A percentile compares a stretch with the other conserved stretches of the same genome.
Conservation (phyloP, 1,140 invertebrate species). For the Panonychus citri region DNA sequence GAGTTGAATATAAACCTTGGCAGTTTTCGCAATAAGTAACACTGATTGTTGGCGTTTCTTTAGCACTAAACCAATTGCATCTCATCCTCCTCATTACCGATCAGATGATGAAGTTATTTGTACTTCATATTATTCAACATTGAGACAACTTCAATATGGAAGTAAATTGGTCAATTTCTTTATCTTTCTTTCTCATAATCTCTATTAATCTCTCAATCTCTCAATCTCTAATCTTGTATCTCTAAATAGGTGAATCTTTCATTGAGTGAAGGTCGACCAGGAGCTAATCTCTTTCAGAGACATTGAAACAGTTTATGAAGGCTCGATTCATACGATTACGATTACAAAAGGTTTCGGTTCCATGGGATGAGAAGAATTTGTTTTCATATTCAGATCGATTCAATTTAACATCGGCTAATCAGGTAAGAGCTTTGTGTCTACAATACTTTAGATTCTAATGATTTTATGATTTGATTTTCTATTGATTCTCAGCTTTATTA, state of each 20-base stretch:
- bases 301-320: conserved; percentile 45
- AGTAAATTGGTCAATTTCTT: too few species aligned
- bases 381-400: background rate
- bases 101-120: conserved; percentile 88
- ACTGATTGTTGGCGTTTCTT: conserved; percentile 65
- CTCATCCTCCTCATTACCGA: conserved; percentile 45
- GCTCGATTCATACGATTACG: conserved; percentile 57
- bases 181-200: too few species aligned
- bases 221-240: too few species aligned
- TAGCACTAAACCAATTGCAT: conserved; percentile 37
- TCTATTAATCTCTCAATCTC: too few species aligned
- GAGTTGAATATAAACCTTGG: conserved; percentile 78
- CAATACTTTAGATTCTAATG: too few species aligned
- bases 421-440: background rate
- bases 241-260: conserved; percentile 49
- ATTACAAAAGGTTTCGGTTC: conserved; percentile 36
- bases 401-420: background rate
- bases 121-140: conserved; percentile 77
- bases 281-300: conserved; percentile 29
- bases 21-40: conserved; percentile 88
- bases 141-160: conserved; percentile 83
- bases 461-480: background rate
- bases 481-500: conserved; percentile 53
- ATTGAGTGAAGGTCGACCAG: conserved; percentile 48
- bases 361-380: background rate